Base-by-base conservation (phyloP, 2,797 vertebrate genomes). In the Pelodytes ibericus region DNA sequence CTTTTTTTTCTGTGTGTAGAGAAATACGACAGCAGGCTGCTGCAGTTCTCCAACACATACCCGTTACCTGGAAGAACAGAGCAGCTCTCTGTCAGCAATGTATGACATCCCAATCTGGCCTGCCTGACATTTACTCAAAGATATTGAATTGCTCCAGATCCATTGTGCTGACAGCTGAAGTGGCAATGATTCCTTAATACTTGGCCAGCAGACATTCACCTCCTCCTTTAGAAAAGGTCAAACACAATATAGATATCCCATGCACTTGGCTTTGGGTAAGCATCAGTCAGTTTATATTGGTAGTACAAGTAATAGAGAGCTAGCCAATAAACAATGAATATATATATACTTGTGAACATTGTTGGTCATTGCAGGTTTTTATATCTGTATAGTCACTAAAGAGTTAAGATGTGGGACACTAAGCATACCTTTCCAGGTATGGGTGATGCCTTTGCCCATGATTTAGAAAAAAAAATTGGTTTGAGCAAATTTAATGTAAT, bases 51-150 rank as follows among this genome's bases (percentile, higher is more conserved):
- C 30, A 13, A 49, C 26, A 51, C 4, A 8, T 13, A 11, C 18
- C 26, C 7, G 5, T n/a, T 3, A 47, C 49, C 66, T 33, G 66
- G 36, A 31, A 51, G 70, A 18, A 3, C 16, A 53, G 2, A 5
- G 11, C 49, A 20, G 47, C n/a, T 22, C 47, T 22, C 36, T 13
- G 9, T 22, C 36, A 18, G 27, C 56, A 20, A 15, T 47, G 3
- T n/a, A 22, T 74, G 49, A 58, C 62, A 58, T 24, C 62, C 25
- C n/a, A 25, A 11, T 26, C 7, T 24, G 60, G 31, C 31, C 24
- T 26, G 24, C 15, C 29, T 75, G 73, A 61, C 74, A 75, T 69
- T 62, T 62, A 53, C 36, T 36, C 30, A 39, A 27, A 47, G 36
- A 39, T 69, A 69, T 62, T 26, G 44, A 5, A 25, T 9, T 8